phyloP scores from a whole-genome alignment of 2,888 invertebrate species.

The Eucera pruinosa region DNA sequence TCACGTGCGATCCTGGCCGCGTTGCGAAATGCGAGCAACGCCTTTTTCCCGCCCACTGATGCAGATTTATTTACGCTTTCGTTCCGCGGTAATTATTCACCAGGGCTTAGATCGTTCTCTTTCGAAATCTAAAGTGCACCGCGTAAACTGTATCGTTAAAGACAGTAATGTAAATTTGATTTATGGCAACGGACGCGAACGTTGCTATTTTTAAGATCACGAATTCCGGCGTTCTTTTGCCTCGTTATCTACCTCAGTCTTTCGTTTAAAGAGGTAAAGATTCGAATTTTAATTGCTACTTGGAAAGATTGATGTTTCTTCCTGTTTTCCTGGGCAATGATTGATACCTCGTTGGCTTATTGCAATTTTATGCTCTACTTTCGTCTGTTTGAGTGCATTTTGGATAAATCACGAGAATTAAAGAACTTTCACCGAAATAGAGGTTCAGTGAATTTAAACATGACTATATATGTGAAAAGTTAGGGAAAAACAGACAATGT shows the following conservation, averaged over 20 bases:
- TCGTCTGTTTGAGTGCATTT: too few species aligned
- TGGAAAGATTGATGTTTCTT: neutral
- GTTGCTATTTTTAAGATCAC: conserved; percentile 19
- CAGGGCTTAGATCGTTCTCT: conserved; percentile 1
- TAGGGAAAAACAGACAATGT: too few species aligned
- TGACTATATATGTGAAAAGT: too few species aligned
- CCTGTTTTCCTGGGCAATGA: neutral
- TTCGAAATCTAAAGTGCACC: conserved; percentile 13
- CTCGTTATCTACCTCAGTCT: neutral
- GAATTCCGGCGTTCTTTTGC: conserved; percentile 8
- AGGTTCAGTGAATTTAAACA: too few species aligned
- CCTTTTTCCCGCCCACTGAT: conserved; percentile 39
- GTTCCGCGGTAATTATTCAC: conserved; percentile 42
- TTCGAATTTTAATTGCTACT: neutral
- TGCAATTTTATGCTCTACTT: neutral
- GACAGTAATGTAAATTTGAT: conserved; percentile 28
- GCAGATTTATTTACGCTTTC: conserved; percentile 43
- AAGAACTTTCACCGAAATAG: too few species aligned
- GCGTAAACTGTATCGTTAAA: conserved; percentile 33
- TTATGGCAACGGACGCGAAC: neutral
- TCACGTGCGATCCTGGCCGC: conserved; percentile 29
- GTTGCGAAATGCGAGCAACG: conserved; percentile 34
- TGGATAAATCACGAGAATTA: too few species aligned
- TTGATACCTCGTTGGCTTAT: neutral
- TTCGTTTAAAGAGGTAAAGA: neutral